Evolutionary conservation across 2,113 vertebrate genomes (phyloP).

Genomic region (Zapus hudsonius): DNA sequence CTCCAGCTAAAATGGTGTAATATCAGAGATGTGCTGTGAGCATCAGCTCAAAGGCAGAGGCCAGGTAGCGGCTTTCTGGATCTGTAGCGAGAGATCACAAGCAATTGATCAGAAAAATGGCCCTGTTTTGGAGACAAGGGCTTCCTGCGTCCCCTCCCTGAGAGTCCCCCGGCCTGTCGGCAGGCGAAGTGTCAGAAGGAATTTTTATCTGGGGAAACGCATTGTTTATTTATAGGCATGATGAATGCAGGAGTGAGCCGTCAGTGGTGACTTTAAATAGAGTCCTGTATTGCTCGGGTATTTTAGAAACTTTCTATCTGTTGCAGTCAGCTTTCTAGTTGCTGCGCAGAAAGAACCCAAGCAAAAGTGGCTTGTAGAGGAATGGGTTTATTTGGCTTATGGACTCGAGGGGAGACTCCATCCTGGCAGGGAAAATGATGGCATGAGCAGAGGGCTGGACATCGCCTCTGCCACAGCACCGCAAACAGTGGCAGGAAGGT

Average conservation of each 20-base stretch:
- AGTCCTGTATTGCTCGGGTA: not conserved
- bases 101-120: constrained; percentile 21
- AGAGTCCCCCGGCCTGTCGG: constrained; percentile 43
- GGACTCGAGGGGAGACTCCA: too few relatives aligned
- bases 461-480: too few relatives aligned
- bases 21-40: not conserved
- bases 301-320: constrained; percentile 13
- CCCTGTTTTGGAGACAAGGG: not conserved
- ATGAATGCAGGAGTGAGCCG: constrained; percentile 16
- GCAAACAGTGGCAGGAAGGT: too few relatives aligned
- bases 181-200: constrained; percentile 54
- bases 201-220: constrained; percentile 57
- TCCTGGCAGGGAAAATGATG: too few relatives aligned
- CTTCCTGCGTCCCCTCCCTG: constrained; percentile 9
- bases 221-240: constrained; percentile 62
- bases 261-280: constrained; percentile 30
- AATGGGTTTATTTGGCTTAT: too few relatives aligned
- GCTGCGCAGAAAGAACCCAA: too few relatives aligned
- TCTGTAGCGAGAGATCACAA: not conserved
- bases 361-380: too few relatives aligned
- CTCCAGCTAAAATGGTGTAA: not conserved
- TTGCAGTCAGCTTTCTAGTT: too few relatives aligned
- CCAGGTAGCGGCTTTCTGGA: not conserved
- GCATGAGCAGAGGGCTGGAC: too few relatives aligned
- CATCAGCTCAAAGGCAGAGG: too few relatives aligned